Base-by-base conservation (phyloP, 2,888 invertebrate genomes). In the Drosophila eohydei region DNA sequence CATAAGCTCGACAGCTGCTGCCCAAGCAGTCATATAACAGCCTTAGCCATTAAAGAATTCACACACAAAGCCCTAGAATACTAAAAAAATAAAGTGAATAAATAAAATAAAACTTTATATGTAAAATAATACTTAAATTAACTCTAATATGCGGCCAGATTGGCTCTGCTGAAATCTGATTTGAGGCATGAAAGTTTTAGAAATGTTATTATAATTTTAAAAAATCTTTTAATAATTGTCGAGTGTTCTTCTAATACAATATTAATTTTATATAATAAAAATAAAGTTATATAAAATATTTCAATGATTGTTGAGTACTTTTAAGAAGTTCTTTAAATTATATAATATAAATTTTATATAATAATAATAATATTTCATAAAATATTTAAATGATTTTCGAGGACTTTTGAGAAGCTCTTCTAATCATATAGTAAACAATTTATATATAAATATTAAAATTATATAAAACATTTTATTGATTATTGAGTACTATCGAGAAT, bases 1-100 rank as follows among this genome's bases (percentile, higher is more conserved):
- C 26, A 67, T 6, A 26, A 21, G 58, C 40, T 7, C 3, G 40
- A 54, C 52, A 69, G 14, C 58, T 69, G 69, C 38, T 54, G 14
- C 36, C 11, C 21, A 34, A 34, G 12, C 34, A 14, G 4, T 9
- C 48, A 40, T 21, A 30, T n/a, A 56, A 56, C 16, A 11, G 28
- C 14, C 44, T 7, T 4, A n/a, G n/a, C 8, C 14, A 14, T 34
- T n/a, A 7, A n/a, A n/a, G 26, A 34, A 44, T 44, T 26, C 14
- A 21, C 11, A 40, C 28, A n/a, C 38, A 6, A 1, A 26, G 38
- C 11, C 4, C 43, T 26, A 11, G 2, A 40, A 8, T 12, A 30
- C 16, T 16, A 28, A 28, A 44, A 28, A 32, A 30, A 7, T 40
- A 26, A 32, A 30, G 4, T 40, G 6, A 30, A 40, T 28, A 28